Base-by-base conservation (phyloP, 2,113 vertebrate genomes). In the Vireo altiloquus region DNA sequence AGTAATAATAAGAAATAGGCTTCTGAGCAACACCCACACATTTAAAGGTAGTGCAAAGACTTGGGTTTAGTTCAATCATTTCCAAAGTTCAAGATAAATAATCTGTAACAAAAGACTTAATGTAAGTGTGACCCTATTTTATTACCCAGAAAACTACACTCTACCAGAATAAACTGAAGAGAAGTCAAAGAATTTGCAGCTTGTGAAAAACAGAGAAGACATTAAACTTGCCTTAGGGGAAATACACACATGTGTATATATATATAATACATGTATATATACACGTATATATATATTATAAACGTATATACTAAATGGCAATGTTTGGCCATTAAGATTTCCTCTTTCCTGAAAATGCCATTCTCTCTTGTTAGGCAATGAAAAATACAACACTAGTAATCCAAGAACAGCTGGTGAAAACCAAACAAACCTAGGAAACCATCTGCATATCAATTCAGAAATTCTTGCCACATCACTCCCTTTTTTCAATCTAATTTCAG, bases 1-100 rank as follows among this genome's bases (percentile, higher is more conserved):
- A 76, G 40, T 78, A 87, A 87, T 86, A 90, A 77, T 35, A 86
- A 95, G 81, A 95, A 82, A 89, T 60, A 81, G 64, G 47, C 35
- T 92, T 95, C 90, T 92, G 68, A 93, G 92, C 82, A 95, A 94
- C 76, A 89, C 82, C 83, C 91, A 94, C 85, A 90, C 5, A 0
- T 71, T 89, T 90, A 84, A 90, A 96, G 50, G 76, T 68, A 86
- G 37, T 11, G 46, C 4, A 7, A 74, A 90, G 31, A 37, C 49
- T 63, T 75, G 69, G 76, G 68, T 71, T 96, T 46, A 81, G 69
- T 89, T 93, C 88, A 94, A 35, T 93, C 86, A 87, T 78, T 96
- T 92, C 80, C 69, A 82, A 84, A 94, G 80, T 89, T 96, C 91
- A 95, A 94, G 90, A 94, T 84, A 95, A 94, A 93, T 94, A 96